These are phyloP conservation scores for Eolophus roseicapilla DNA, from an alignment of 2,113 vertebrate species.

Conservation along the genomic window DNA sequence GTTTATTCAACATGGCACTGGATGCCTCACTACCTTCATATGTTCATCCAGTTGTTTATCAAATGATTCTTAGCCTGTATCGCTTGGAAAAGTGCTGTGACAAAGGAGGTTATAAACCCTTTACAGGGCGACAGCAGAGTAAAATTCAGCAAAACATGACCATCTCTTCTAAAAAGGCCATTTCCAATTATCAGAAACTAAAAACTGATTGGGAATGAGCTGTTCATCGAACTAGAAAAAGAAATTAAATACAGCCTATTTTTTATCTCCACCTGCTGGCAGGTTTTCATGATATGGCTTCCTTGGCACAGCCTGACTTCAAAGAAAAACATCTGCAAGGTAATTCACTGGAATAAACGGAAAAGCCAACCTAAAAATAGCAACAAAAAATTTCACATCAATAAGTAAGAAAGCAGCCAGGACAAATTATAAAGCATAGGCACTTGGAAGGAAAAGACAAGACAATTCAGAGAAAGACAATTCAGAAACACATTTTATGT, in stretches of 20 bases:
- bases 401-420: background rate
- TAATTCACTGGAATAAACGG: background rate
- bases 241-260: background rate
- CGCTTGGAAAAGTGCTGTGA: background rate
- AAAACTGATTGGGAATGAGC: background rate
- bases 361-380: background rate
- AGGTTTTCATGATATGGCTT: background rate
- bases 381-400: background rate
- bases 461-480: background rate
- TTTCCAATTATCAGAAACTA: background rate
- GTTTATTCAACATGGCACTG: background rate
- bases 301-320: background rate
- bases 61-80: background rate
- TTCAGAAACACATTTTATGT: background rate
- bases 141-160: background rate
- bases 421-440: background rate
- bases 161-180: background rate
- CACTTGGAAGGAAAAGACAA: background rate
- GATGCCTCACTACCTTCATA: background rate
- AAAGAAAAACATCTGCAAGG: background rate
- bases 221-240: background rate
- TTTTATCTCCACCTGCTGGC: slow-evolving; percentile 7
- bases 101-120: background rate
- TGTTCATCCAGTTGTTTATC: background rate
- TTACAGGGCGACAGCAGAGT: background rate